phyloP scores from a whole-genome alignment of 2,888 invertebrate genomes.

The Plebejus anna region DNA sequence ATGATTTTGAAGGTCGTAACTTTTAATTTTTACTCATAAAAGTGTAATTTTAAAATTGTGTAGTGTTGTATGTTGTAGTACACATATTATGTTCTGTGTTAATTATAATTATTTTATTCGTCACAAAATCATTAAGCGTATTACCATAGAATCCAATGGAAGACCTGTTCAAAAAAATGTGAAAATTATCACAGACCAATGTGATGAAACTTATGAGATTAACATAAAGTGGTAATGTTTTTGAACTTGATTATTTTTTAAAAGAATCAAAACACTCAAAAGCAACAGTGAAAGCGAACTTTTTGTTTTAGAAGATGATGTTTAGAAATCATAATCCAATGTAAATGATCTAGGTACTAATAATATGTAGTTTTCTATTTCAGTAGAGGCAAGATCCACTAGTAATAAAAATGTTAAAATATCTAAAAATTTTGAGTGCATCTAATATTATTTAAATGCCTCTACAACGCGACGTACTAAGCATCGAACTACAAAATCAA shows the following conservation, averaged over 20 bases:
- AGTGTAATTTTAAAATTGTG: not conserved
- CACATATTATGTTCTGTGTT: not conserved
- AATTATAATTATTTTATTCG: conserved; percentile 11
- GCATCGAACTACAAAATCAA: too few species aligned
- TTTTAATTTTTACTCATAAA: not conserved
- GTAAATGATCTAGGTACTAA: too few species aligned
- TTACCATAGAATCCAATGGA: conserved; percentile 20
- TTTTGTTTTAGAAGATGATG: not conserved
- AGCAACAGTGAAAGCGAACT: conserved; percentile 1
- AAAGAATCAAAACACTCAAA: not conserved
- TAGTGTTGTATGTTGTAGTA: not conserved
- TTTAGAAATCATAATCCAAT: too few species aligned
- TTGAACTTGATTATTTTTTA: not conserved
- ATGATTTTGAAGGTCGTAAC: too few species aligned
- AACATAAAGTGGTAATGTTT: not conserved
- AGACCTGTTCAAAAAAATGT: conserved; percentile 19
- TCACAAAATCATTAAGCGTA: conserved; percentile 7
- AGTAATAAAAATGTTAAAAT: too few species aligned
- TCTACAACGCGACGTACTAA: too few species aligned
- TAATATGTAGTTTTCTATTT: too few species aligned
- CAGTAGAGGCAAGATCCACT: too few species aligned
- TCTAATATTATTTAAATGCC: too few species aligned
- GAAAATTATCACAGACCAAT: conserved; percentile 7
- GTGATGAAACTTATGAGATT: conserved; percentile 1
- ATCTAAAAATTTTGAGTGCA: too few species aligned